Evolutionary conservation across 2,888 invertebrate species (phyloP), one percentile per base, ranked within the genome.

Genomic region (Clanis bilineata): DNA sequence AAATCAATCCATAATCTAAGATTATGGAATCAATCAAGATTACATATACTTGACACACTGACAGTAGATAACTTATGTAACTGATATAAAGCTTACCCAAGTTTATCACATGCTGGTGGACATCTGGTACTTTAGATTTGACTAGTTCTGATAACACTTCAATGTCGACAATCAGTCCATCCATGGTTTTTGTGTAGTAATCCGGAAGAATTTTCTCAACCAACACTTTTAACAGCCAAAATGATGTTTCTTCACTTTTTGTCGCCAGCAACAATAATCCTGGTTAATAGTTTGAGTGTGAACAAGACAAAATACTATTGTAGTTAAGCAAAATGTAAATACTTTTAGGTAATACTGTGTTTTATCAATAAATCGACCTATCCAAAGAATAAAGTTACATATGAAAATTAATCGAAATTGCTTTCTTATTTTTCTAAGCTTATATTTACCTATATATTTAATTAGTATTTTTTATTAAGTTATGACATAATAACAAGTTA

Each of bases 211-310:
- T 96, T 74, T 94, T 94, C 79, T 97, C 97, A 6, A 98, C 95
- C 68, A 98, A 90, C n/a, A 95, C 94, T 90, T 97, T 97, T 59
- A 98, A 92, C 59, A 98, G 90, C 98, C 98, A 98, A 90, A 98
- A 98, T 51, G 97, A 95, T 64, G 95, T 95, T 85, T 98, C 98
- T 85, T 98, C 98, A 86, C 95, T 96, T 86, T 97, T 97, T 23
- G 98, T 97, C 32, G 97, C 95, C 66, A 98, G 90, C 58, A 98
- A 86, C 67, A 98, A 87, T 68, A 98, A 90, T 41, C 97, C 97
- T 94, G 62, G 61, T 18, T 5, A 18, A 41, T 3, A 47, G 15
- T 7, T 10, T 22, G 15, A 21, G 22, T 9, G 10, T 25, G 6
- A 36, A 12, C 5, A 32, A 32, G n/a, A n/a, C n/a, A n/a, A n/a